phyloP scores from a whole-genome alignment of 2,888 invertebrate genomes.

The Odontothrips loti region DNA sequence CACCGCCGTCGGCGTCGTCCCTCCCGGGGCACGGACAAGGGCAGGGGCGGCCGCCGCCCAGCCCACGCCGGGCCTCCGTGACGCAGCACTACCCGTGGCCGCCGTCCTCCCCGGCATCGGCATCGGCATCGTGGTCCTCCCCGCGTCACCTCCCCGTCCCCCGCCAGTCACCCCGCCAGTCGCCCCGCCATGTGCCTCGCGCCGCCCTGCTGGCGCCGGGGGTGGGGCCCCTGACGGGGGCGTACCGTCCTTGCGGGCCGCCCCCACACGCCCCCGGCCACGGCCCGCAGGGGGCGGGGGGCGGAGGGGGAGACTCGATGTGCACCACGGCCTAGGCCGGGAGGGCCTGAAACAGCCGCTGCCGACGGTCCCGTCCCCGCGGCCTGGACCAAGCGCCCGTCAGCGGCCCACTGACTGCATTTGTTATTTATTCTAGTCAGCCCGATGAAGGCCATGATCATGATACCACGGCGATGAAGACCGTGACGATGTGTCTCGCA shows the following conservation, averaged over 20 bases:
- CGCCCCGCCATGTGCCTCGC: neutral
- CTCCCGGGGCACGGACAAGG: slow-evolving; percentile 27
- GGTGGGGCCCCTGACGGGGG: neutral
- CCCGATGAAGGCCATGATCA: no score
- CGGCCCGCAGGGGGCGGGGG: neutral
- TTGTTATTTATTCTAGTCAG: neutral
- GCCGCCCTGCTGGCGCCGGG: neutral
- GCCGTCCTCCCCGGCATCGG: slow-evolving; percentile 37
- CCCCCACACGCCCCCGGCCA: neutral
- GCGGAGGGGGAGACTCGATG: neutral
- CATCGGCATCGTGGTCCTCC: neutral
- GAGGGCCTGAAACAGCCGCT: neutral
- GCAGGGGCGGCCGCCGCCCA: slow-evolving; percentile 35
- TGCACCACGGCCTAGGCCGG: neutral
- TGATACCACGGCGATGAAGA: no score
- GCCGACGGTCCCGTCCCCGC: no score
- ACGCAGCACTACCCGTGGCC: slow-evolving; percentile 43
- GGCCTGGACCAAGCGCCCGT: neutral
- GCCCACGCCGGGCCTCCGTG: slow-evolving; percentile 34
- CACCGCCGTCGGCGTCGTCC: slow-evolving; percentile 27
- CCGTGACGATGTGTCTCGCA: no score
- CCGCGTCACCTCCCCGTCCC: neutral
- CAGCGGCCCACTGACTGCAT: neutral
- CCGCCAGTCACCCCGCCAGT: neutral
- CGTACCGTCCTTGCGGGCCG: neutral